Base-by-base conservation (phyloP, 2,888 invertebrate genomes). In the Hemistola chrysoprasaria region DNA sequence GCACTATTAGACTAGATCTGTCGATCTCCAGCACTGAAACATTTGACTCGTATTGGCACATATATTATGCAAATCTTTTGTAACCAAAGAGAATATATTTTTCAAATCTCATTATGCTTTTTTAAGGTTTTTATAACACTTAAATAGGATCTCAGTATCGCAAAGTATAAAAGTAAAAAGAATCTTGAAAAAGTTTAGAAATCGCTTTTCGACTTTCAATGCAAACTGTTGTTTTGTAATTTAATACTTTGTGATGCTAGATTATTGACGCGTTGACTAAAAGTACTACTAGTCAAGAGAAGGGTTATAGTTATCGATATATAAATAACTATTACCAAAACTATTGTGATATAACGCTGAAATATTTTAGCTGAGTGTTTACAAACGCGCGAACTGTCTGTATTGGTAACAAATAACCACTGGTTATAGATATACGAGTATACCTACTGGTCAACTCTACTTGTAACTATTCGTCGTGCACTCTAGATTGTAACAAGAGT, bases 341-440 rank as follows among this genome's bases (percentile, higher is more conserved):
- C 71, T 66, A 73, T 76, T 85, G 85, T 85, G 84, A 85, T 85
- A 84, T 71, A 65, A 74, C 62, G 67, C 67, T 68, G 70, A 69
- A 69, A 63, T 66, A 71, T 69, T 65, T 62, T 31, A 38, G 40
- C 85, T 65, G 78, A 79, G 70, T 78, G 72, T 85, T 79, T 82
- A 83, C 81, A 82, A 75, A 57, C 25, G 28, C 8, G 72, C 66
- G 68, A 66, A 75, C 70, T 65, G 78, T 68, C 69, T 69, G 69
- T 80, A 80, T 83, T 78, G 67, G 46, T 59, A 66, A 72, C 62
- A 65, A 52, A 45, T 53, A n/a, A n/a, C n/a, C n/a, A n/a, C n/a
- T n/a, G n/a, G n/a, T n/a, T n/a, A n/a, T n/a, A n/a, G n/a, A n/a
- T n/a, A n/a, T n/a, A n/a, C n/a, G n/a, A n/a, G n/a, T n/a, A n/a